Percentiles rank a stretch among this genome's conserved stretches.
phyloP scores from a whole-genome alignment of 2,888 invertebrate genomes.

The Hirtodrosophila confusa region DNA sequence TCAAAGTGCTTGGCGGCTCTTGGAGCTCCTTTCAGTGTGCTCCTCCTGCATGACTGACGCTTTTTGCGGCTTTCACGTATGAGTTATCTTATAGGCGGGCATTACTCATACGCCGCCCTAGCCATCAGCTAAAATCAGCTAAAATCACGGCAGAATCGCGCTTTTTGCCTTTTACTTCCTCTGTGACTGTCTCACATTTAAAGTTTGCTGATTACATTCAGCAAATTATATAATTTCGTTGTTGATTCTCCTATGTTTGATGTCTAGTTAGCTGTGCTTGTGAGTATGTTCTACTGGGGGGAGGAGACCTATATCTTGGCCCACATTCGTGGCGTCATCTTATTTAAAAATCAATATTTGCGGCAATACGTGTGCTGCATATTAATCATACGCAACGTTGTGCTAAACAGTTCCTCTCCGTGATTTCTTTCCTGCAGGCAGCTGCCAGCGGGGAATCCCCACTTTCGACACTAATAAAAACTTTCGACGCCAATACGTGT shows the following conservation, averaged over 20 bases:
- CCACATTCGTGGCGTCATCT: slow-evolving; percentile 70
- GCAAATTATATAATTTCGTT: slow-evolving; percentile 78
- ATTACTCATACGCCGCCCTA: slow-evolving; percentile 68
- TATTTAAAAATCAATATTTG: slow-evolving; percentile 78
- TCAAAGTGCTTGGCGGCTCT: slow-evolving; percentile 70
- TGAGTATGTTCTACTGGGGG: not conserved
- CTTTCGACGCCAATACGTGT: slow-evolving; percentile 71
- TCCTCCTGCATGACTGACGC: slow-evolving; percentile 60
- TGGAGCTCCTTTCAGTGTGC: slow-evolving; percentile 31
- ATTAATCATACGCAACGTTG: slow-evolving; percentile 74
- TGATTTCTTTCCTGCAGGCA: slow-evolving; percentile 49
- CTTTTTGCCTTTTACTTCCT: too few species aligned
- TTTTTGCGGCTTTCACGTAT: slow-evolving; percentile 72
- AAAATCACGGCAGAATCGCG: slow-evolving; percentile 50
- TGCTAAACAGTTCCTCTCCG: slow-evolving; percentile 52
- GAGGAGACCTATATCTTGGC: slow-evolving; percentile 24
- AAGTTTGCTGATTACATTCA: slow-evolving; percentile 75
- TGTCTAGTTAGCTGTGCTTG: slow-evolving; percentile 11
- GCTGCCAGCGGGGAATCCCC: slow-evolving; percentile 22
- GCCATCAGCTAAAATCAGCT: slow-evolving; percentile 43
- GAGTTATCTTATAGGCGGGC: slow-evolving; percentile 75
- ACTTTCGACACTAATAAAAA: slow-evolving; percentile 71
- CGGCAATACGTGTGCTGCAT: slow-evolving; percentile 67
- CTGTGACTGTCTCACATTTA: slow-evolving; percentile 32
- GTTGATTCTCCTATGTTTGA: slow-evolving; percentile 56